Base-by-base conservation (phyloP, 2,888 invertebrate genomes). In the Hoplodrina blanda region DNA sequence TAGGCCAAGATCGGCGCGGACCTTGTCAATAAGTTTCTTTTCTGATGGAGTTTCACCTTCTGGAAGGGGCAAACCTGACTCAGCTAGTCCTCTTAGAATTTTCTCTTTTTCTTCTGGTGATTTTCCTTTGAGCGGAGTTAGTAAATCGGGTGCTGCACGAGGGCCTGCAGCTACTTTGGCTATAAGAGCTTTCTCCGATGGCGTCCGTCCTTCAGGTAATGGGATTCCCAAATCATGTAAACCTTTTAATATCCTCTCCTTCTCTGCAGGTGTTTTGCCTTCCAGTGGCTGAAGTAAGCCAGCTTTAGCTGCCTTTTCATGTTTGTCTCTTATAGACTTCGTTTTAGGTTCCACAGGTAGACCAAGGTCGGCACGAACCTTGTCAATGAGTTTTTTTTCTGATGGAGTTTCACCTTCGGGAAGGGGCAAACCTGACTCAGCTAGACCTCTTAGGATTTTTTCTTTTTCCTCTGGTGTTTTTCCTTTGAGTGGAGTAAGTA, bases 181-280 rank as follows among this genome's bases (percentile, higher is more conserved):
- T 37, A 85, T 62, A 8, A 80, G 49, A 13, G 74, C 73, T 71
- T 85, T 87, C 60, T 87, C 82, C 44, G 89, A 90, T 10, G 83
- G 46, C 1, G 87, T 87, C 30, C 84, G 65, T 0, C 87, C 89
- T 74, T 85, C 85, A 71, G 17, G 90, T 72, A 25, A 81, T 7
- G 41, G 49, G 15, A 73, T 54, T 0, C 89, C 89, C 13, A 73
- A 50, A 44, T 69, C 61, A 44, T 17, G n/a, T 19, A 37, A 44
- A 0, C 53, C 61, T n/a, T 50, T 20, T 11, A 76, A 37, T 25
- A 69, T 69, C 5, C 82, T 85, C 81, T 88, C 88, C 79, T 89
- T 90, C 59, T 88, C 81, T 25, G 64, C 74, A 17, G 74, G 64
- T 46, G 46, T 46, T 46, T 46, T 46, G 46, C 46, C 46, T 2